A percentile compares a stretch with the other conserved stretches of the same genome.
Evolutionary conservation across 2,113 vertebrate genomes (phyloP).

Genomic region (Sphaerodactylus townsendi): DNA sequence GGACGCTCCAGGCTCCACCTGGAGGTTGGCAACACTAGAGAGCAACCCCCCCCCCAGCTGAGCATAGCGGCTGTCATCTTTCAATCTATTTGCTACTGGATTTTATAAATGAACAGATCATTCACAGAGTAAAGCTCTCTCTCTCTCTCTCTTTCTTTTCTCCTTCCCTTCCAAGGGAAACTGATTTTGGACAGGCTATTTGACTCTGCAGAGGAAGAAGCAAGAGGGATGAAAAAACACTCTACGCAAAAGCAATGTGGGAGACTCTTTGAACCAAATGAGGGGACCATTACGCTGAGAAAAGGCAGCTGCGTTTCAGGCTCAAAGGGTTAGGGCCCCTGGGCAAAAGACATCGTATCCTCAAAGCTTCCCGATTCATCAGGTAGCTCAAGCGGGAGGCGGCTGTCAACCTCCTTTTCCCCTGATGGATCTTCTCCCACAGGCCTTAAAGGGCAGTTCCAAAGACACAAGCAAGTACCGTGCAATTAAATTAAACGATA

Average conservation of each 20-base stretch:
- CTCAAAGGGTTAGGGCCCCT: background rate
- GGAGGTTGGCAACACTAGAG: too few relatives aligned
- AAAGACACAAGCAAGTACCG: background rate
- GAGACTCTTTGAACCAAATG: background rate
- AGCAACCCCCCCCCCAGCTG: too few relatives aligned
- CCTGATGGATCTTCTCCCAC: background rate
- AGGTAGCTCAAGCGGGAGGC: background rate
- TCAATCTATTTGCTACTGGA: too few relatives aligned
- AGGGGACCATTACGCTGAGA: background rate
- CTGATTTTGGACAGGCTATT: background rate
- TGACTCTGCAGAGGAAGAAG: background rate
- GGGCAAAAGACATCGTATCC: background rate
- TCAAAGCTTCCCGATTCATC: background rate
- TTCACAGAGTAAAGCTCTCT: background rate
- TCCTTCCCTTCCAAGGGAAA: background rate
- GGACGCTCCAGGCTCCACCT: too few relatives aligned
- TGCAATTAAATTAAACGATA: conserved; percentile 9
- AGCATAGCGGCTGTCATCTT: too few relatives aligned
- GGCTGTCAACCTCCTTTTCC: background rate
- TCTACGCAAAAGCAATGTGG: background rate
- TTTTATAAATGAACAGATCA: background rate
- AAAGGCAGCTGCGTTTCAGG: background rate
- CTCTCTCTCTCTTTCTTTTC: too few relatives aligned
- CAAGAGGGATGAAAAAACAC: background rate
- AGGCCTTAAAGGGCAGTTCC: background rate